Percentiles rank a stretch among this genome's conserved stretches.
phyloP scores from a whole-genome alignment of 2,113 vertebrate species.

The Crotalus tigris region DNA sequence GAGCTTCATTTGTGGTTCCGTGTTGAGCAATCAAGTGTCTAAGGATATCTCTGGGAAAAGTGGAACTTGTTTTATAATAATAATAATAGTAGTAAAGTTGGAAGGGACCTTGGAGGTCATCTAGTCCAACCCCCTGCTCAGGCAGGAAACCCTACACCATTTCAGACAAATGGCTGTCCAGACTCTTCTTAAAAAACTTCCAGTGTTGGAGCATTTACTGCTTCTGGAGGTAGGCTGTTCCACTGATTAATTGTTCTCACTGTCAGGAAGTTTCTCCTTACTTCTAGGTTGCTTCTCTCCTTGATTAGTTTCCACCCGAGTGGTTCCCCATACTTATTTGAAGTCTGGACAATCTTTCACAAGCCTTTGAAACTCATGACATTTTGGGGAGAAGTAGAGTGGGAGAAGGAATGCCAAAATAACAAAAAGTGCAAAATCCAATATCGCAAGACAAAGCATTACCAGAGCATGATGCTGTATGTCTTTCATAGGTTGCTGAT shows the following conservation, averaged over 20 bases:
- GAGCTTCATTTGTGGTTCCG: not conserved
- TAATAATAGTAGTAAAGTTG: too few relatives aligned
- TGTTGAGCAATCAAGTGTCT: not conserved
- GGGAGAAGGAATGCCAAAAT: not conserved
- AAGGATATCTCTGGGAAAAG: not conserved
- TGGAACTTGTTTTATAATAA: not conserved
- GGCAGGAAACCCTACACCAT: too few relatives aligned
- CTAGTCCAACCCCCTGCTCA: too few relatives aligned
- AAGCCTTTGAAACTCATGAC: not conserved
- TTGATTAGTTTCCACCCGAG: not conserved
- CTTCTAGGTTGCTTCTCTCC: too few relatives aligned
- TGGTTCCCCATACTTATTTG: not conserved
- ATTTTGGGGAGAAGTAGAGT: not conserved
- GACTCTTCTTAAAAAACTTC: too few relatives aligned
- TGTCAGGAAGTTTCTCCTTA: too few relatives aligned
- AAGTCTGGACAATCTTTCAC: not conserved
- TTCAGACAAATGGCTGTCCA: too few relatives aligned
- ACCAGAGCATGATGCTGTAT: not conserved
- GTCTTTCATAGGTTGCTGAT: not conserved
- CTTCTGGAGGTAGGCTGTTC: too few relatives aligned
- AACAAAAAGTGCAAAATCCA: not conserved
- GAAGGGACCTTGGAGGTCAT: too few relatives aligned
- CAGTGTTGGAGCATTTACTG: too few relatives aligned
- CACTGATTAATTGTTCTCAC: too few relatives aligned
- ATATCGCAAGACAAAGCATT: not conserved